Base-by-base conservation (phyloP, 2,797 vertebrate species). In the Molossus alvarezi region DNA sequence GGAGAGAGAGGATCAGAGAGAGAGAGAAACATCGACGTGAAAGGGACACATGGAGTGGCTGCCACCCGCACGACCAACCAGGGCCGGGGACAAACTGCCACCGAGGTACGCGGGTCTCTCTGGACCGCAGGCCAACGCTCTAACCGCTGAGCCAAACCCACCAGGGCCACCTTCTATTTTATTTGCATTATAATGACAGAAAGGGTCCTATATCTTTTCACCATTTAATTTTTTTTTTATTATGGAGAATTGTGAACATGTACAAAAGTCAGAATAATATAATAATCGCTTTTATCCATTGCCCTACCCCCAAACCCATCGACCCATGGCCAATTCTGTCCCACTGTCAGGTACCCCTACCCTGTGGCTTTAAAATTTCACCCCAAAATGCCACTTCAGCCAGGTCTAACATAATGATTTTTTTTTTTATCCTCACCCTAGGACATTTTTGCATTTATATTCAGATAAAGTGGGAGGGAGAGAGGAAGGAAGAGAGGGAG, bases 141-240 rank as follows among this genome's bases (percentile, higher is more conserved):
- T 33, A 33, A 33, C 33, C 33, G 33, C 33, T 33, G 33, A 33
- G 33, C 33, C 33, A 33, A 33, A 33, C 33, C 33, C 33, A 3
- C 33, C 33, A 33, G 33, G 33, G 33, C 33, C 33, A 33, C 33
- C 33, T 84, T 80, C n/a, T 77, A 72, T 58, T 77, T 93, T 58
- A 81, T 89, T 96, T 87, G 29, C 12, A 29, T 51, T 21, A 51
- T 41, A 83, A 64, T 48, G 72, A 33, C 27, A 94, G 73, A 23
- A 83, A 92, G 12, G 13, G 10, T 45, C 48, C 67, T 81, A 51
- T 12, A 71, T 88, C 71, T 88, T 95, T 37, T 58, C 53, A 75
- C 48, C 29, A 14, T 85, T 53, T 60, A 92, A 69, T 33, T 33
- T 33, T 4, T 51, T 17, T 71, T 83, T 89, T 57, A 69, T 71